Base-by-base conservation (phyloP, 2,113 vertebrate species). In the Zootoca vivipara region DNA sequence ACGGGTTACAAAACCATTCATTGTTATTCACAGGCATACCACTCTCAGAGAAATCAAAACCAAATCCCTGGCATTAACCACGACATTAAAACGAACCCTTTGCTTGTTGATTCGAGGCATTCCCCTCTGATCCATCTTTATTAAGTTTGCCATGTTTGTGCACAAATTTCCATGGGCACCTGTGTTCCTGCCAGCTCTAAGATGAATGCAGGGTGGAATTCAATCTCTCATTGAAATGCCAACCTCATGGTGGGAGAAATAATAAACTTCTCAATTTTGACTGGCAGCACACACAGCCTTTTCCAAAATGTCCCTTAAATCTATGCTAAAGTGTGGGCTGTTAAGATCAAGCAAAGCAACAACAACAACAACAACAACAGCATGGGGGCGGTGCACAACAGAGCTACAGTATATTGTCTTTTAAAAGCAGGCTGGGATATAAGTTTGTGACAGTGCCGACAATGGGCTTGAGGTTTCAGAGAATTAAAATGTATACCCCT, bases 171-270 rank as follows among this genome's bases (percentile, higher is more conserved):
- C 64, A 89, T 75, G 38, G 82, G 62, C 74, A 83, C 56, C 85
- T 46, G 22, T 18, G 35, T 77, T 70, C 85, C 83, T 85, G 85
- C 1, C 81, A 92, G 20, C 67, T 65, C 5, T 40, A 83, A 40
- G 67, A 87, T 87, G 88, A 86, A 91, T 69, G 73, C 33, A 70
- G 69, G 91, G 35, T 52, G 85, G 67, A 89, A 91, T 1, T 28
- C 2, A 67, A 58, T 28, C 87, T 35, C 20, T 78, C 7, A 38
- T 88, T 84, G 18, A 83, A 26, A 85, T 77, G 46, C 64, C 88
- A 86, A 80, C 74, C 89, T 92, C 86, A 64, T 4, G 22, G 24
- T 4, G 28, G 24, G 18, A 8, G n/a, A 30, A 78, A 78, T 75
- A 82, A n/a, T n/a, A 75, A 52, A 46, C 24, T 13, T 64, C 78